Evolutionary conservation across 2,113 vertebrate genomes (phyloP), one percentile per base, ranked within the genome.

Genomic region (Edolisoma coerulescens): DNA sequence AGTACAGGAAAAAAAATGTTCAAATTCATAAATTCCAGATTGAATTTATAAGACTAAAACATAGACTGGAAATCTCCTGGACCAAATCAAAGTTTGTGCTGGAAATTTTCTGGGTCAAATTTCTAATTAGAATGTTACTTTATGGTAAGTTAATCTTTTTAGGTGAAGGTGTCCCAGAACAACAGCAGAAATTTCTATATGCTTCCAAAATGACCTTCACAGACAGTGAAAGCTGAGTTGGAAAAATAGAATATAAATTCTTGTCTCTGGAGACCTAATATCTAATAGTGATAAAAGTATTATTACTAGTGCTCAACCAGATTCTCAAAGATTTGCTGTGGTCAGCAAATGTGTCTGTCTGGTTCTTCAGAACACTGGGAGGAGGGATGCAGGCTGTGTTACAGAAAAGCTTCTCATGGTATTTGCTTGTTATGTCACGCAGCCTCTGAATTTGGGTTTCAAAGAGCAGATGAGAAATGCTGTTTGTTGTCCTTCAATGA

Each of bases 1-100:
- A 59, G 2, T 65, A 54, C 57, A 35, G 10, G 27, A 2, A 44
- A 33, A 37, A 53, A n/a, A 23, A 4, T 0, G 3, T 42, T 42
- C 37, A 53, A 44, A 69, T 60, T 60, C 7, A 8, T 56, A 75
- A 61, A 28, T 44, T 75, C 4, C 11, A 71, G n/a, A 11, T 20
- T 57, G 28, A 78, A 37, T 35, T 88, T 82, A 61, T 49, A 45
- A 78, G 37, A 11, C 12, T 77, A 20, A 49, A 63, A 74, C 5
- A 24, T 28, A 47, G 24, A 60, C 32, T 68, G 32, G 22, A 85
- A 53, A 19, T 74, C 19, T 57, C 4, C 64, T 13, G 13, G 37
- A 60, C 7, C 4, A 4, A 44, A 15, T 37, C 3, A 57, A 57
- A 57, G 4, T 45, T 84, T 71, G 15, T 59, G 10, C 37, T 59